Conservation (phyloP, 2,888 invertebrate genomes). For the Drosophila antonietae region DNA sequence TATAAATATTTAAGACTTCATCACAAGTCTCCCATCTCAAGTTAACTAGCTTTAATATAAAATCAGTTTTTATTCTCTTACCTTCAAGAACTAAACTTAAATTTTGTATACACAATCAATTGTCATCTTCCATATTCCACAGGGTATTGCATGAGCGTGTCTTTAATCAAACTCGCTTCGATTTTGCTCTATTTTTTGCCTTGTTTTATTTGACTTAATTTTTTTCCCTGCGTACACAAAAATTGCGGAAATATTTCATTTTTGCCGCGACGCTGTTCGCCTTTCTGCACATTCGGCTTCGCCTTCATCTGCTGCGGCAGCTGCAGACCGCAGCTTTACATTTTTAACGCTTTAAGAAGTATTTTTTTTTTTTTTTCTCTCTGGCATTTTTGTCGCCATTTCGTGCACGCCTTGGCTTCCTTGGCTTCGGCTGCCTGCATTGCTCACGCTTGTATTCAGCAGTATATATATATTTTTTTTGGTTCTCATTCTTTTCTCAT, state of each 20-base stretch:
- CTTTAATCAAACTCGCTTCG: conserved; percentile 8
- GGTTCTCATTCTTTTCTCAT: conserved; percentile 14
- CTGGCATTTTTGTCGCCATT: conserved; percentile 67
- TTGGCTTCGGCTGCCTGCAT: conserved; percentile 20
- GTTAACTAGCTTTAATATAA: too few relatives aligned
- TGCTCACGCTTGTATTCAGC: conserved; percentile 32
- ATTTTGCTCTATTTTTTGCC: conserved; percentile 18
- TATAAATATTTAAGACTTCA: too few relatives aligned
- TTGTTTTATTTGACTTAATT: neutral
- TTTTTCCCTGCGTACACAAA: conserved; percentile 31
- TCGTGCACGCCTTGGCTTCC: conserved; percentile 43
- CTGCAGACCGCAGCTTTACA: conserved; percentile 53
- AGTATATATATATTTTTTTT: conserved; percentile 16
- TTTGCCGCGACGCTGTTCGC: conserved; percentile 39
- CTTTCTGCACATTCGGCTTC: conserved; percentile 1
- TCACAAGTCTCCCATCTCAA: too few relatives aligned
- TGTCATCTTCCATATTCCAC: neutral
- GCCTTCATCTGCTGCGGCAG: neutral
- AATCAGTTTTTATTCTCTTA: neutral
- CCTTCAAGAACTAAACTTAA: neutral
- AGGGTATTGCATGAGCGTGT: conserved; percentile 24
- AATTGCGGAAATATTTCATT: conserved; percentile 59
- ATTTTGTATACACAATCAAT: neutral
- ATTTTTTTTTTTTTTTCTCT: conserved; percentile 13
- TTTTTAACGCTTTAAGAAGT: conserved; percentile 69